phyloP scores from a whole-genome alignment of 1,140 invertebrate genomes.

The Cherax destructor region DNA sequence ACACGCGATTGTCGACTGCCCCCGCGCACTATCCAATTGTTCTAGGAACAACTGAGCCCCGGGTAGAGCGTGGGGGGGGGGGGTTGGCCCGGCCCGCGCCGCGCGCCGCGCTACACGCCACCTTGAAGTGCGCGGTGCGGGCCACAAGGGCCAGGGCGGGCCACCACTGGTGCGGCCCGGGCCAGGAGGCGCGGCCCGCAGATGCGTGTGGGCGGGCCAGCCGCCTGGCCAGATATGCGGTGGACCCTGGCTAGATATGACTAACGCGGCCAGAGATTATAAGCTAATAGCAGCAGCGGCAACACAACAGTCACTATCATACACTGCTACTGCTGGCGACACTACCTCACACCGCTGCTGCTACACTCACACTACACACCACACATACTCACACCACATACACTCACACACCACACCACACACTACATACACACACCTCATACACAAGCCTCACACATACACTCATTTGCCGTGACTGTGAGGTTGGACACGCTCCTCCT shows the following conservation, averaged over 20 bases:
- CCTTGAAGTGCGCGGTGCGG: constrained; percentile 39
- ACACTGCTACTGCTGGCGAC: neutral
- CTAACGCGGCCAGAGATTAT: constrained; percentile 19
- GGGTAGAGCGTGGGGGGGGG: constrained; percentile 55
- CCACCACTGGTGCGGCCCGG: constrained; percentile 63
- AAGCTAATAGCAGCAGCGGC: constrained; percentile 24
- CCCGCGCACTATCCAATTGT: constrained; percentile 63
- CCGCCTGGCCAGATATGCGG: constrained; percentile 65
- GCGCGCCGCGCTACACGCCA: neutral
- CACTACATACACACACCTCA: neutral
- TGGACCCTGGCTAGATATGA: constrained; percentile 67
- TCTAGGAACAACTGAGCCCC: constrained; percentile 67
- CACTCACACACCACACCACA: neutral
- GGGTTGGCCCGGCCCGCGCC: constrained; percentile 45
- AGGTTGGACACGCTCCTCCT: neutral
- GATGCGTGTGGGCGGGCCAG: constrained; percentile 51
- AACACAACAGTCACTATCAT: neutral
- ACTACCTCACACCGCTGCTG: neutral
- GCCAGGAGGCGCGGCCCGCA: constrained; percentile 55
- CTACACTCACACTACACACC: constrained; percentile 14
- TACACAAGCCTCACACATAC: neutral
- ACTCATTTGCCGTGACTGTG: neutral
- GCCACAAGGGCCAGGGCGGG: constrained; percentile 52
- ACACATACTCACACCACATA: constrained; percentile 30
- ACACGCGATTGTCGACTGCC: constrained; percentile 66